Evolutionary conservation across 2,797 vertebrate species (phyloP).

Genomic region (Artibeus lituratus): DNA sequence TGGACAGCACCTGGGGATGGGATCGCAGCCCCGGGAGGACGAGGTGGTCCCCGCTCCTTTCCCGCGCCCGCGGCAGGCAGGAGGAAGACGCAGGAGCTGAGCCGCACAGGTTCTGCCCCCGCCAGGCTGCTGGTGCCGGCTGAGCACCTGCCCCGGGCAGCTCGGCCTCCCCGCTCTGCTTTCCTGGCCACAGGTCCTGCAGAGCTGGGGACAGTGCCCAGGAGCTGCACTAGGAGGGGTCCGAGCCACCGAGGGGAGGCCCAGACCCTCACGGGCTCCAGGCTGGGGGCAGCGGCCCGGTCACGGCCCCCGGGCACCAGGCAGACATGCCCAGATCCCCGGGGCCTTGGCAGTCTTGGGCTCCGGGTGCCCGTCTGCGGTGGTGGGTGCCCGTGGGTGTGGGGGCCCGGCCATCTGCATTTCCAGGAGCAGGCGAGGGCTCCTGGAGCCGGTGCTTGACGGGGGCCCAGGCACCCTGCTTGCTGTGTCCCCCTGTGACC

Average conservation of each 20-base stretch:
- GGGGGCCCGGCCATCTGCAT: too few species aligned
- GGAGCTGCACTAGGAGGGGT: rapidly evolving
- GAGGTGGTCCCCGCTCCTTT: rapidly evolving
- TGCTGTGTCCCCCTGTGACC: rapidly evolving
- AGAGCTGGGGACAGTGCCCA: background rate
- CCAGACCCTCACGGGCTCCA: rapidly evolving
- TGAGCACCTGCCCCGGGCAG: background rate
- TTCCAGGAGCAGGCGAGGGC: background rate
- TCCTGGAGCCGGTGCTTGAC: too few species aligned
- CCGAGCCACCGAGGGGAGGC: rapidly evolving
- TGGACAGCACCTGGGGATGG: background rate
- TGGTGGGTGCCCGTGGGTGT: rapidly evolving
- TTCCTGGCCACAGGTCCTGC: too few species aligned
- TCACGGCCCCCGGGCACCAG: background rate
- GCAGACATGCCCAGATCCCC: background rate
- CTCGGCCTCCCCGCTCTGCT: background rate
- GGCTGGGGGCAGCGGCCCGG: background rate
- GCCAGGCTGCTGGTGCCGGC: rapidly evolving
- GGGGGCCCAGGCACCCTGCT: background rate
- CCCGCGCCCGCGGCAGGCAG: background rate
- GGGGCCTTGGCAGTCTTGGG: background rate
- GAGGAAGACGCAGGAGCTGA: background rate
- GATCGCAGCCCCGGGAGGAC: too few species aligned
- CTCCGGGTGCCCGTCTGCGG: rapidly evolving
- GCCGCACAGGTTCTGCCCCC: rapidly evolving